These are phyloP conservation scores for Selenia dentaria DNA, from an alignment of 2,888 invertebrate genomes.

Conservation along the genomic window DNA sequence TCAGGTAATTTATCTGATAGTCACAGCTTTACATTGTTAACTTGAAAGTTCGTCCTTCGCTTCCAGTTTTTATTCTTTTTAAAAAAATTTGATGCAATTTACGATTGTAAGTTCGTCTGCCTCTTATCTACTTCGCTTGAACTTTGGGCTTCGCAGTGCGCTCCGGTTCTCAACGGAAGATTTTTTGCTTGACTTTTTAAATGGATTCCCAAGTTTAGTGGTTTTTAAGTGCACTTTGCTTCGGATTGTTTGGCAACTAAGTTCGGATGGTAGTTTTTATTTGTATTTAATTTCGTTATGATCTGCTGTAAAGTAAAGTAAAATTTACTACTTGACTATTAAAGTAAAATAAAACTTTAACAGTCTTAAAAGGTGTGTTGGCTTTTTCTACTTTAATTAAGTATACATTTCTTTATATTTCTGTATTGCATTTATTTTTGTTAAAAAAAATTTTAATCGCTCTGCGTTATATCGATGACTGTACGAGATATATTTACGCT, in stretches of 20 bases:
- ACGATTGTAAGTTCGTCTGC: conserved; percentile 14
- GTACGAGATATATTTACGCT: no score
- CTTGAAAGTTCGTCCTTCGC: neutral
- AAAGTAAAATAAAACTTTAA: no score
- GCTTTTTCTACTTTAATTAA: no score
- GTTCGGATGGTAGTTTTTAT: conserved; percentile 10
- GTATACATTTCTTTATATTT: no score
- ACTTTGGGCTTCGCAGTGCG: conserved; percentile 15
- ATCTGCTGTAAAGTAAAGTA: neutral
- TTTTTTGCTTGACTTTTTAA: conserved; percentile 33
- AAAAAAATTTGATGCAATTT: conserved; percentile 19
- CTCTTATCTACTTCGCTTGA: conserved; percentile 19
- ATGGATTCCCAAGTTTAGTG: conserved; percentile 28
- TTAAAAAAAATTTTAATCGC: no score
- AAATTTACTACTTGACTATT: no score
- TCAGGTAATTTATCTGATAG: neutral
- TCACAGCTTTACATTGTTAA: neutral
- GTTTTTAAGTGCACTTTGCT: conserved; percentile 26
- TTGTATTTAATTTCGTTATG: conserved; percentile 7
- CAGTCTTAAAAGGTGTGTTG: no score
- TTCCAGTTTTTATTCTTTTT: conserved; percentile 4
- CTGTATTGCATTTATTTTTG: no score
- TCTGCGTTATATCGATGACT: no score
- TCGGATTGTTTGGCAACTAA: neutral
- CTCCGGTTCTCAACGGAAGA: conserved; percentile 21